A percentile compares a stretch with the other conserved stretches of the same genome.
Evolutionary conservation across 2,113 vertebrate species (phyloP).

Genomic region (Xiphias gladius): DNA sequence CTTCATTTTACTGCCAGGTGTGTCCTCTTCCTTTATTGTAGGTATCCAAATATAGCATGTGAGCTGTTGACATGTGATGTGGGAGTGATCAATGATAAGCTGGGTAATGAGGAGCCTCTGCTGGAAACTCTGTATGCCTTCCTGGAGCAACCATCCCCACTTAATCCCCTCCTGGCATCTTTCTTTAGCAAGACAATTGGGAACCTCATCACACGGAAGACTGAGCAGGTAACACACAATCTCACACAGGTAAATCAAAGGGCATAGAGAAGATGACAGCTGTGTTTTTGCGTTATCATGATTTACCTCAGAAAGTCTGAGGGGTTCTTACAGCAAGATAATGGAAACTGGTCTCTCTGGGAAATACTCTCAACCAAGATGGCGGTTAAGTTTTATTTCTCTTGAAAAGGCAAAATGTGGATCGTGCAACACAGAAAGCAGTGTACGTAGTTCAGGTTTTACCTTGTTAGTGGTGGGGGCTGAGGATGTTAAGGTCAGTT

Average conservation of each 20-base stretch:
- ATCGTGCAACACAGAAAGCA: background rate
- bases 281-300: constrained; percentile 18
- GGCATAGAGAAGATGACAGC: background rate
- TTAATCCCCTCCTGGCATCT: constrained; percentile 96
- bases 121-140: constrained; percentile 92
- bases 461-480: background rate
- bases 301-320: constrained; percentile 28
- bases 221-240: constrained; percentile 89
- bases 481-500: background rate
- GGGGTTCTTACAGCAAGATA: background rate
- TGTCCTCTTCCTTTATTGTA: constrained; percentile 66
- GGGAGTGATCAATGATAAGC: constrained; percentile 94
- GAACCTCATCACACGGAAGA: constrained; percentile 95
- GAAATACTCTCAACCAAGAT: constrained; percentile 5
- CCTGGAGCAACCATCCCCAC: constrained; percentile 91
- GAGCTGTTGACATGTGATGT: constrained; percentile 96
- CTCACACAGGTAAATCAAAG: constrained; percentile 26
- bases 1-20: constrained; percentile 15
- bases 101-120: constrained; percentile 92
- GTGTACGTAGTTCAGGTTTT: background rate
- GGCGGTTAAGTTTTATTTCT: constrained; percentile 22
- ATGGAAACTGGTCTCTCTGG: constrained; percentile 7
- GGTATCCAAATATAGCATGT: constrained; percentile 95
- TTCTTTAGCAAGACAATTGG: constrained; percentile 99
- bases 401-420: constrained; percentile 14